phyloP scores from a whole-genome alignment of 2,888 invertebrate genomes.

The Pachycephus smyrnensis region DNA sequence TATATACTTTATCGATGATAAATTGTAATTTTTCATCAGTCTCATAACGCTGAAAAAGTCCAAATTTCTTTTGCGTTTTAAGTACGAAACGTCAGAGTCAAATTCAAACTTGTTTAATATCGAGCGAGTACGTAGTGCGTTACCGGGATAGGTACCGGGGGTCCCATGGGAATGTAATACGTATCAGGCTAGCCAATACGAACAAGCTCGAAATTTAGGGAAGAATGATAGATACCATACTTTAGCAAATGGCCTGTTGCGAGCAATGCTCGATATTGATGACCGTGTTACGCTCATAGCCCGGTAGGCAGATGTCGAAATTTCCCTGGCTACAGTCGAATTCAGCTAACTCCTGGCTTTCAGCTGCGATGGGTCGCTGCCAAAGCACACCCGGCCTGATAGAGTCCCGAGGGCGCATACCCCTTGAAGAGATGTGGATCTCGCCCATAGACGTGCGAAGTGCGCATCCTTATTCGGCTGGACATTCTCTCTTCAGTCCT shows the following conservation, averaged over 20 bases:
- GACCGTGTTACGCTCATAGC: neutral
- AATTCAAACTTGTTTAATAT: too few species aligned
- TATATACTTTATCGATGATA: too few species aligned
- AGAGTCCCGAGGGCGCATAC: conserved; percentile 90
- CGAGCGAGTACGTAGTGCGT: too few species aligned
- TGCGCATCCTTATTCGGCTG: conserved; percentile 45
- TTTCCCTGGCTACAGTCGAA: neutral
- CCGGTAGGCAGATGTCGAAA: neutral
- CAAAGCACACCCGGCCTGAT: conserved; percentile 96
- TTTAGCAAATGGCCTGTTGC: neutral
- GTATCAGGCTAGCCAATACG: neutral
- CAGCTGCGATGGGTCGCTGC: conserved; percentile 95
- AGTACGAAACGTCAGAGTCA: too few species aligned
- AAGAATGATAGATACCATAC: neutral
- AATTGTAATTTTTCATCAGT: too few species aligned
- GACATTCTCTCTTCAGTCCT: conserved; percentile 60
- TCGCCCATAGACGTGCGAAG: conserved; percentile 69
- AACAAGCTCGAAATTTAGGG: neutral
- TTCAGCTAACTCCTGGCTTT: conserved; percentile 3
- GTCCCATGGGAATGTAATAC: too few species aligned
- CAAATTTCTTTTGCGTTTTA: too few species aligned
- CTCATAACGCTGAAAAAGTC: too few species aligned
- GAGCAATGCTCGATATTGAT: neutral
- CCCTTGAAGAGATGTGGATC: conserved; percentile 88
- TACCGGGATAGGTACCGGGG: too few species aligned